Base-by-base conservation (phyloP, 2,113 vertebrate genomes). In the Empidonax alnorum region DNA sequence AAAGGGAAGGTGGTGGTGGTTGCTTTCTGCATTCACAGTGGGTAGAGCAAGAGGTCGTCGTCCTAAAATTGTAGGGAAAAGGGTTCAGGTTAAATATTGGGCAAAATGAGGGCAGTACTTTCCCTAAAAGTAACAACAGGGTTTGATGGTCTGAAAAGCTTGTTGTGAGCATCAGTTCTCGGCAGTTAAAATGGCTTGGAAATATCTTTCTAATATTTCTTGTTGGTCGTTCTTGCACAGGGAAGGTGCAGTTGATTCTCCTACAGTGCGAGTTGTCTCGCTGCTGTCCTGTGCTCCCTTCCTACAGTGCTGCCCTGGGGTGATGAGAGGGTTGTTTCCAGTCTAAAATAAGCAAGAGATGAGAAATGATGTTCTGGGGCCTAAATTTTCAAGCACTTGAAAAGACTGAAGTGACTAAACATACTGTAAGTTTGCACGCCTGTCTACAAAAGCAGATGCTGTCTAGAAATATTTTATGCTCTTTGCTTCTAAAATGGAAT, bases 381-480 rank as follows among this genome's bases (percentile, higher is more conserved):
- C 94, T 94, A 69, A 30, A 50, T 87, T 91, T 95, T 78, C 81
- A 77, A n/a, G 63, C 83, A 35, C 44, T 95, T 94, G 37, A 42
- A 71, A 84, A 65, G 58, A 30, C 3, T 35, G 84, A 80, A 69
- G 65, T 47, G 41, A 77, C 56, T 86, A 37, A 89, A 91, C 74
- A 65, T 78, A 49, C 81, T 71, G 5, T 5, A 88, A 72, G 82
- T 77, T 61, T 68, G 39, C 61, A 30, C 59, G 75, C 72, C 37
- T 81, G 55, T 46, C 74, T 63, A n/a, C 12, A 49, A 69, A 78
- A 87, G 75, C 69, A 74, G 53, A 66, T 76, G 72, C 44, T 82
- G 75, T 47, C 59, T 89, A 68, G 88, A 89, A 86, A 63, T 93
- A 67, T 77, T 92, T 93, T 68, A 92, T 76, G 75, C n/a, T 76